Base-by-base conservation (phyloP, 2,888 invertebrate species). In the Drosophila putrida region DNA sequence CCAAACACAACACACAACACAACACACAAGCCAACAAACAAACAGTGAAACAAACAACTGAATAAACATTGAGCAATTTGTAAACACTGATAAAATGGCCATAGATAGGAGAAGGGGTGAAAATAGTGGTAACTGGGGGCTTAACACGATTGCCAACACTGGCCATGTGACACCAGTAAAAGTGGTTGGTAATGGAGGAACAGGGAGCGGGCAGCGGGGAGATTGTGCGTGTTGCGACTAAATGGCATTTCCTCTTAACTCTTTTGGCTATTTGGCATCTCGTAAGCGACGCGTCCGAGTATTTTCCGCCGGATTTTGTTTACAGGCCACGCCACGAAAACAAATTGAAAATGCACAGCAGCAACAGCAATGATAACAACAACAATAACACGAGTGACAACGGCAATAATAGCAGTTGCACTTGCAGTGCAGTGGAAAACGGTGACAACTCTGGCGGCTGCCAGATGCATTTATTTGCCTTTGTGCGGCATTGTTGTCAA, bases 261-360 rank as follows among this genome's bases (percentile, higher is more conserved):
- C 78, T 72, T 75, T 73, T 80, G 75, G 80, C 68, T 66, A 51
- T 77, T 73, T 80, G 75, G 80, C 68, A 64, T 58, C 67, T 71
- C 66, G 73, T 72, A 78, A 78, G 80, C 83, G 80, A 33, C 41
- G 54, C 58, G 38, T 49, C 49, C 49, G 49, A 49, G 80, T 77
- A 87, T 83, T 83, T 86, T 86, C 82, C 82, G 86, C 68, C 86
- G 85, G 88, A 88, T 88, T 86, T 86, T 88, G 85, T 86, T 88
- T 88, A 86, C 85, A 88, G 78, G 88, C 88, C 73, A 62, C 81
- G 81, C 82, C 83, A 71, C 83, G 78, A 84, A 84, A 83, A 83
- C 84, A 87, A 83, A 87, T 87, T 87, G 83, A 78, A 83, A 84
- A 83, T 83, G 77, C 75, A 70, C 31, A 6, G 49, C 25, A 27